Conservation (phyloP, 2,888 invertebrate genomes). For the Exephanes ischioxanthus region DNA sequence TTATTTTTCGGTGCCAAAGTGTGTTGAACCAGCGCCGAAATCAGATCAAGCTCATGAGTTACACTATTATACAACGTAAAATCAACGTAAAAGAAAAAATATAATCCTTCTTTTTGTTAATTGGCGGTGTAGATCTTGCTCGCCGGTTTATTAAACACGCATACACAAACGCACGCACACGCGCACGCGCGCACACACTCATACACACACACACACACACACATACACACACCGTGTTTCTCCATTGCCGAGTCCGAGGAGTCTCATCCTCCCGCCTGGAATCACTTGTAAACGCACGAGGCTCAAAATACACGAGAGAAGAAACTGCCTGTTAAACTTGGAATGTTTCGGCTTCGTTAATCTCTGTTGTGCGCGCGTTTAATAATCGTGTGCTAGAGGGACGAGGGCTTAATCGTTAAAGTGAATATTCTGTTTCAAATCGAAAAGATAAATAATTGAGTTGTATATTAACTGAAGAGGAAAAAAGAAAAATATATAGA, state of each 20-base stretch:
- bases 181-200: not conserved
- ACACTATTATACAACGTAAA: not conserved
- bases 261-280: slow-evolving; percentile 20
- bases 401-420: not conserved
- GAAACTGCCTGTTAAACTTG: not conserved
- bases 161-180: no score
- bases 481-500: slow-evolving; percentile 1
- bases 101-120: not conserved
- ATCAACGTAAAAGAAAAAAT: not conserved
- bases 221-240: not conserved
- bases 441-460: not conserved
- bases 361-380: slow-evolving; percentile 2
- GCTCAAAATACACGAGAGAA: slow-evolving; percentile 10
- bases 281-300: slow-evolving; percentile 10
- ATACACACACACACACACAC: not conserved
- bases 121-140: slow-evolving; percentile 10
- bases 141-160: slow-evolving; percentile 9
- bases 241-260: slow-evolving; percentile 5
- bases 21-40: not conserved
- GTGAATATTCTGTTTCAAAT: slow-evolving; percentile 3
- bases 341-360: not conserved
- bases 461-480: not conserved
- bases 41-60: not conserved
- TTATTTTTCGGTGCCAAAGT: slow-evolving; percentile 17
- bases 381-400: not conserved